These are phyloP conservation scores for Craterocephalus amniculus DNA, from an alignment of 2,797 vertebrate species.

Conservation along the genomic window DNA sequence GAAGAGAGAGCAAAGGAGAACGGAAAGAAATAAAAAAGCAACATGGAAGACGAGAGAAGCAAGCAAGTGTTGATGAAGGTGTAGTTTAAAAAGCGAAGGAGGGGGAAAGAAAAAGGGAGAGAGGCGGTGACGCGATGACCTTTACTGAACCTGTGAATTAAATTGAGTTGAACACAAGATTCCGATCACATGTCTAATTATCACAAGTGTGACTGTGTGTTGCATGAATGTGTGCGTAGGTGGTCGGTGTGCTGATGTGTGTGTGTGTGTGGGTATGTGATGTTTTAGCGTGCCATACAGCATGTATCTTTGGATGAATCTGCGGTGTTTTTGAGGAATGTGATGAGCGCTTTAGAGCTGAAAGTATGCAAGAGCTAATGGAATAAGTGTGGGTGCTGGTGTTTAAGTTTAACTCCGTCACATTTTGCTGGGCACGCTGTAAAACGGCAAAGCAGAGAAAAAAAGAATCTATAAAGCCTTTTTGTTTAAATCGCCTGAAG, in stretches of 20 bases:
- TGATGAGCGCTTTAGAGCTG: slow-evolving; percentile 16
- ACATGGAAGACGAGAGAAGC: slow-evolving; percentile 6
- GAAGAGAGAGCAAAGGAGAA: slow-evolving; percentile 3
- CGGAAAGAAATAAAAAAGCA: slow-evolving; percentile 26
- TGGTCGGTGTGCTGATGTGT: slow-evolving; percentile 5
- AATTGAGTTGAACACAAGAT: slow-evolving; percentile 66
- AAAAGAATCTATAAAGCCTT: neutral
- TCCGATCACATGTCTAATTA: slow-evolving; percentile 61
- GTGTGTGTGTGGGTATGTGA: slow-evolving; percentile 10
- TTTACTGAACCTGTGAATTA: slow-evolving; percentile 68
- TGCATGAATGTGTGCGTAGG: slow-evolving; percentile 11
- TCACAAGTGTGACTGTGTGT: slow-evolving; percentile 38
- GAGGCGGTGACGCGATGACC: slow-evolving; percentile 48
- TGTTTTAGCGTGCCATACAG: slow-evolving; percentile 10
- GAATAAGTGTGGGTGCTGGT: neutral
- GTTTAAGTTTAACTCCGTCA: slow-evolving; percentile 10
- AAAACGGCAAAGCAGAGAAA: neutral
- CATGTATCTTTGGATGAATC: slow-evolving; percentile 18
- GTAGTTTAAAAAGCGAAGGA: slow-evolving; percentile 14
- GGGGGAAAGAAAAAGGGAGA: slow-evolving; percentile 4
- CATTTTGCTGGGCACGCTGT: neutral
- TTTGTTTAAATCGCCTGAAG: neutral
- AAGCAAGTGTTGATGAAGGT: slow-evolving; percentile 30
- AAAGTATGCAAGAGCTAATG: slow-evolving; percentile 11
- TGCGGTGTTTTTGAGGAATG: slow-evolving; percentile 5